These are phyloP conservation scores for Zonitis immaculata DNA, from an alignment of 2,888 invertebrate genomes.

Conservation along the genomic window DNA sequence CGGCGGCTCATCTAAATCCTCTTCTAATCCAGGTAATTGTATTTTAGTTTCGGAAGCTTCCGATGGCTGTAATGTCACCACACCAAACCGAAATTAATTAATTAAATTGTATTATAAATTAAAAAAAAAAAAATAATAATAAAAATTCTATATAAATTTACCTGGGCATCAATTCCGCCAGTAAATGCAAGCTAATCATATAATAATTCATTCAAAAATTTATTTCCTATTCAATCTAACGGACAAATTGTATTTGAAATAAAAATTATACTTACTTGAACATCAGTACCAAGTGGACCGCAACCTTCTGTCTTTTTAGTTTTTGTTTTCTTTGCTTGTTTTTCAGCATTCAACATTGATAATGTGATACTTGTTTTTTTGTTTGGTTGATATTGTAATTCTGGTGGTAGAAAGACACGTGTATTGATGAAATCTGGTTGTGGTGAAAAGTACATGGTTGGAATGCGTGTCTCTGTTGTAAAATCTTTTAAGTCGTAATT, in stretches of 20 bases:
- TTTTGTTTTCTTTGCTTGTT: conserved; percentile 48
- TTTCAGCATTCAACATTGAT: conserved; percentile 47
- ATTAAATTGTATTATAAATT: too few relatives aligned
- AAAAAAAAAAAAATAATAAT: too few relatives aligned
- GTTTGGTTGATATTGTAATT: conserved; percentile 59
- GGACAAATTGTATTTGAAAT: not conserved
- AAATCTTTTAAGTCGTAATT: conserved; percentile 88
- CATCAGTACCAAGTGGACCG: conserved; percentile 57
- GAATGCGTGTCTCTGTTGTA: conserved; percentile 79
- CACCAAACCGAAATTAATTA: not conserved
- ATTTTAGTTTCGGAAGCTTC: conserved; percentile 78
- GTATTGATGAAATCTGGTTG: conserved; percentile 72
- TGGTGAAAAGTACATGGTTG: conserved; percentile 84
- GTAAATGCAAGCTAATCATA: conserved; percentile 35
- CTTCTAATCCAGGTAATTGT: conserved; percentile 65
- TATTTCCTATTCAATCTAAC: too few relatives aligned
- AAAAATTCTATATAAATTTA: too few relatives aligned
- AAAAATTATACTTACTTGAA: conserved; percentile 48
- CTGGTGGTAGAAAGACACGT: conserved; percentile 75
- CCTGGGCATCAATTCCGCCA: conserved; percentile 59
- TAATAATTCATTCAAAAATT: too few relatives aligned
- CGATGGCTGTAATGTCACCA: conserved; percentile 57
- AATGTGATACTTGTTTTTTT: conserved; percentile 47
- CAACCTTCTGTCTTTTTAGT: conserved; percentile 53
- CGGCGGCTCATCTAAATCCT: conserved; percentile 48